A percentile compares a stretch with the other conserved stretches of the same genome.
phyloP scores from a whole-genome alignment of 1,140 invertebrate genomes.

The Dendrolimus kikuchii region DNA sequence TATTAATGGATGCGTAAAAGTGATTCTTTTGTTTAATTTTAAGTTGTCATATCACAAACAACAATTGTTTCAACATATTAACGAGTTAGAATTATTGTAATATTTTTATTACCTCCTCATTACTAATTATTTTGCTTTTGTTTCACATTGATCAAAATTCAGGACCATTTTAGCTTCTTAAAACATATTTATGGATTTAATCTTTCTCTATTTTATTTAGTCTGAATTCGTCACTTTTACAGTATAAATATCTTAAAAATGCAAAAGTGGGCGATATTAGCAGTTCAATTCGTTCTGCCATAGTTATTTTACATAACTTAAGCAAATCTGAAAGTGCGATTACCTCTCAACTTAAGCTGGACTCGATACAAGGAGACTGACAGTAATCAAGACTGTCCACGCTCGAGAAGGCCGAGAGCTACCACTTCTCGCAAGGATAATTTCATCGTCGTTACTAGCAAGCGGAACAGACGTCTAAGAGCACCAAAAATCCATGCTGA shows the following conservation, averaged over 20 bases:
- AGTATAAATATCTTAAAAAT: slow-evolving; percentile 3
- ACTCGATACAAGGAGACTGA: slow-evolving; percentile 6
- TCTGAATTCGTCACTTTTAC: not conserved
- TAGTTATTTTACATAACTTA: not conserved
- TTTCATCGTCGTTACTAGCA: slow-evolving; percentile 6
- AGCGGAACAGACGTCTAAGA: slow-evolving; percentile 18
- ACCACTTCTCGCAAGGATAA: slow-evolving; percentile 10
- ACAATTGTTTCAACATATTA: no score
- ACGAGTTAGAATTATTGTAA: not conserved
- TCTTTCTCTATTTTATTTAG: not conserved
- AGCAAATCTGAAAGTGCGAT: slow-evolving; percentile 1
- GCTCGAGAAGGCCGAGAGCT: slow-evolving; percentile 7
- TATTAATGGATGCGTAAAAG: no score
- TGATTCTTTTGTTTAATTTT: no score
- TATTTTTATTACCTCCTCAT: not conserved
- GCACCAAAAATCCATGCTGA: slow-evolving; percentile 15
- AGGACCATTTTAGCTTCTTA: not conserved
- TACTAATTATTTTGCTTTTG: slow-evolving; percentile 5
- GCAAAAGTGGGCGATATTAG: slow-evolving; percentile 1
- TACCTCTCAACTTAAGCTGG: slow-evolving; percentile 4
- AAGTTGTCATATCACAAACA: no score
- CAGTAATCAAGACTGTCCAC: slow-evolving; percentile 11
- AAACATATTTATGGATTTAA: not conserved
- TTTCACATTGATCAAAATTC: slow-evolving; percentile 1
- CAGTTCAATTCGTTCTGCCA: slow-evolving; percentile 1